phyloP scores from a whole-genome alignment of 2,888 invertebrate genomes.

The Lepidocyrtoides sp. region DNA sequence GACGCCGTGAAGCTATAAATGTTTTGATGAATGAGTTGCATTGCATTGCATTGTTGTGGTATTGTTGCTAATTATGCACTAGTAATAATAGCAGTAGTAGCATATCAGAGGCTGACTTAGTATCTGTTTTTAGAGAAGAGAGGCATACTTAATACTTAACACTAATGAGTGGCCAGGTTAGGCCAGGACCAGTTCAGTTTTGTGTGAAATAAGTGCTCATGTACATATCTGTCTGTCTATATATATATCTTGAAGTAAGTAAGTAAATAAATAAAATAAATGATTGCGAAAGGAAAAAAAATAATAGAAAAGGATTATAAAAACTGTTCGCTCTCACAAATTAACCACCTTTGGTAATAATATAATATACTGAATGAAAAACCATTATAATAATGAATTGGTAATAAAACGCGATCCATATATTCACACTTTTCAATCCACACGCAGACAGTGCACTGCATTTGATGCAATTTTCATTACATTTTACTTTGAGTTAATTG shows the following conservation, averaged over 20 bases:
- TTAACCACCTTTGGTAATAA: too few relatives aligned
- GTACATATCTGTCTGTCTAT: background rate
- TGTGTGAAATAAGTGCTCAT: too few relatives aligned
- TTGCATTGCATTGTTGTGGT: background rate
- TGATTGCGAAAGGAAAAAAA: background rate
- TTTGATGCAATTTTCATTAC: background rate
- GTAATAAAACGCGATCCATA: conserved; percentile 17
- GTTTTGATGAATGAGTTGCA: background rate
- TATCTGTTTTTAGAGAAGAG: too few relatives aligned
- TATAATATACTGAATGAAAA: background rate
- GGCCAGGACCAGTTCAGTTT: conserved; percentile 52
- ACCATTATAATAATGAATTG: conserved; percentile 1
- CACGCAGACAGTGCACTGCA: background rate
- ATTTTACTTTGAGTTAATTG: background rate
- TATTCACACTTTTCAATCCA: background rate
- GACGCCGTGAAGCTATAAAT: background rate
- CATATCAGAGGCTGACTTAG: too few relatives aligned
- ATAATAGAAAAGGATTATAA: background rate
- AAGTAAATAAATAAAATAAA: background rate
- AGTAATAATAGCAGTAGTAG: too few relatives aligned
- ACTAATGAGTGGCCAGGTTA: conserved; percentile 45
- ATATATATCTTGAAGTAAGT: background rate
- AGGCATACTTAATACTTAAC: too few relatives aligned
- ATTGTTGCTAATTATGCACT: background rate
- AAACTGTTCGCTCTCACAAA: background rate